These are phyloP conservation scores for Agrochola litura DNA, from an alignment of 2,888 invertebrate species.

Conservation along the genomic window DNA sequence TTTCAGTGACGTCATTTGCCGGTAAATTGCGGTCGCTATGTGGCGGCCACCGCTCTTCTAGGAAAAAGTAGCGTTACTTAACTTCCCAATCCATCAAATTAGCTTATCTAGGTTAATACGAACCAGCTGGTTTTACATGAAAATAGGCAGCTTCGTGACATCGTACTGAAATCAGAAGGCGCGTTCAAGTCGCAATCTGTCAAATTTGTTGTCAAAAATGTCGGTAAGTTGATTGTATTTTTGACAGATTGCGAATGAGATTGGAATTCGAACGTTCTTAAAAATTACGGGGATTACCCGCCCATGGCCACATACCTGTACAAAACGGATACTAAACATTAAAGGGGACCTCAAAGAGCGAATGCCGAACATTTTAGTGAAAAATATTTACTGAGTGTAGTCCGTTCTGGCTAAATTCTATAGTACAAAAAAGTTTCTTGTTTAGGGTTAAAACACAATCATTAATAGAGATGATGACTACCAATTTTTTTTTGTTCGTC, in stretches of 20 bases:
- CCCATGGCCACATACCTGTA: conserved; percentile 2
- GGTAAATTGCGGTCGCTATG: not conserved
- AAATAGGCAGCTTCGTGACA: not conserved
- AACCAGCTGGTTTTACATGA: not conserved
- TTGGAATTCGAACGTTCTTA: too few relatives aligned
- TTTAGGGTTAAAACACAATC: not conserved
- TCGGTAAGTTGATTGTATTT: too few relatives aligned
- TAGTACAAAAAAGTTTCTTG: not conserved
- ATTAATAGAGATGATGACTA: too few relatives aligned
- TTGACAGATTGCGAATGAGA: too few relatives aligned
- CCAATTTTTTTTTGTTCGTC: too few relatives aligned
- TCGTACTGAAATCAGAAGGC: not conserved
- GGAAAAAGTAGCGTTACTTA: not conserved
- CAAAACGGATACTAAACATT: not conserved
- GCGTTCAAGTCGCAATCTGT: too few relatives aligned
- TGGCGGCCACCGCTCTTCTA: not conserved
- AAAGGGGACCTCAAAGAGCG: conserved; percentile 16
- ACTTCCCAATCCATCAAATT: not conserved
- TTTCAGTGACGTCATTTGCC: too few relatives aligned
- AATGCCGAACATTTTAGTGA: conserved; percentile 16
- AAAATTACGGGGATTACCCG: too few relatives aligned
- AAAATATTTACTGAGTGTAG: conserved; percentile 13
- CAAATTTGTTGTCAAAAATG: too few relatives aligned
- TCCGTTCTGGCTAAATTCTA: conserved; percentile 1
- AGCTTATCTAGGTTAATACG: not conserved